These are phyloP conservation scores for Bembecia ichneumoniformis DNA, from an alignment of 2,888 invertebrate genomes.

Conservation along the genomic window DNA sequence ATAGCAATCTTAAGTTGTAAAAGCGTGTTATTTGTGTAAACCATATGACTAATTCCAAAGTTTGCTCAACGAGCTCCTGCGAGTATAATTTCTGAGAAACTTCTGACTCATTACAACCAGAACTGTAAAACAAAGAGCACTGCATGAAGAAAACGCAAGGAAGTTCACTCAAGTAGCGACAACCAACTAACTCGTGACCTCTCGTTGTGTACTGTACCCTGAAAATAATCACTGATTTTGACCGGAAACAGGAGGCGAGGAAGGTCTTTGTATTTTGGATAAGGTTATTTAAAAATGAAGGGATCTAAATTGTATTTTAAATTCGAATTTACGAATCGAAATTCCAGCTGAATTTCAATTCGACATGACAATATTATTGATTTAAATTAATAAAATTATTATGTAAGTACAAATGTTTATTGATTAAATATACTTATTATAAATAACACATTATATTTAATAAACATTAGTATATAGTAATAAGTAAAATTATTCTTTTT, in stretches of 20 bases:
- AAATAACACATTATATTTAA: too few relatives aligned
- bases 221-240: constrained; percentile 2
- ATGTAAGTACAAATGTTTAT: too few relatives aligned
- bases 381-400: too few relatives aligned
- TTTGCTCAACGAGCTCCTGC: constrained; percentile 20
- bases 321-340: too few relatives aligned
- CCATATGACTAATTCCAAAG: too few relatives aligned
- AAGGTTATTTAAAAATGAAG: constrained; percentile 25
- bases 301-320: constrained; percentile 2
- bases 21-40: too few relatives aligned
- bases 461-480: too few relatives aligned
- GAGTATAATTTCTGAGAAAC: constrained; percentile 32
- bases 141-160: constrained; percentile 34
- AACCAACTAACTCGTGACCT: neutral
- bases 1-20: too few relatives aligned
- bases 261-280: constrained; percentile 16
- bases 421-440: too few relatives aligned
- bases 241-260: constrained; percentile 6
- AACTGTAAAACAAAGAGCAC: constrained; percentile 38
- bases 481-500: too few relatives aligned
- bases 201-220: neutral
- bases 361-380: too few relatives aligned
- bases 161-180: constrained; percentile 27
- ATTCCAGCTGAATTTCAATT: too few relatives aligned
- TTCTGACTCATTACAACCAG: constrained; percentile 41